Base-by-base conservation (phyloP, 2,888 invertebrate genomes). In the Drosophila stalkeri region DNA sequence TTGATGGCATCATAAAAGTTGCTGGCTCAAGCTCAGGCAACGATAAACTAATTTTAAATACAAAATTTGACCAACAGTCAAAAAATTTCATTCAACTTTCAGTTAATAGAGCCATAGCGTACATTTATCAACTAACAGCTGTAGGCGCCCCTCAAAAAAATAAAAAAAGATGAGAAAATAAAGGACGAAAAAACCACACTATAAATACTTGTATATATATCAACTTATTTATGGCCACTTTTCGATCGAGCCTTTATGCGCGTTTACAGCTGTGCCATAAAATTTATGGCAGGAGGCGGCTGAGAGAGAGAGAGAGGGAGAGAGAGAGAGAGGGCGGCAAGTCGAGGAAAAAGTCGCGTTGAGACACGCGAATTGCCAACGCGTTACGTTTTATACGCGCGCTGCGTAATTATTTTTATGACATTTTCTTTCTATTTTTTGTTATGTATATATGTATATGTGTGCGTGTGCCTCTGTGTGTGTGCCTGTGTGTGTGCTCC, bases 341-440 rank as follows among this genome's bases (percentile, higher is more conserved):
- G 35, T 12, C 3, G 31, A 49, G 55, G 39, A 35, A 47, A 47
- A 60, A 72, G 77, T 70, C 35, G 72, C 64, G 55, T 68, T 64
- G 63, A 77, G 77, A 72, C 78, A 78, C 81, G 78, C 78, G 81
- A 78, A 80, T 80, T 62, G 57, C 66, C 35, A 73, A 64, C 81
- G 75, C 75, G 88, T 66, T 76, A 72, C 82, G 79, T 82, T 82
- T 87, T 87, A 72, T 82, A 67, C 75, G 69, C 80, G 67, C 72
- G 70, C 72, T 78, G 85, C 88, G 90, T 90, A 86, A 86, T 90
- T 90, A 86, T 86, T 86, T 86, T 90, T 90, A 90, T 86, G 90
- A 90, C 85, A 88, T 90, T 84, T 76, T 78, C 35, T 66, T 64
- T 52, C 44, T 46, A 39, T 54, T 47, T 63, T 54, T 20, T 51